These are phyloP conservation scores for Charanyca ferruginea DNA, from an alignment of 2,888 invertebrate species.

Conservation along the genomic window DNA sequence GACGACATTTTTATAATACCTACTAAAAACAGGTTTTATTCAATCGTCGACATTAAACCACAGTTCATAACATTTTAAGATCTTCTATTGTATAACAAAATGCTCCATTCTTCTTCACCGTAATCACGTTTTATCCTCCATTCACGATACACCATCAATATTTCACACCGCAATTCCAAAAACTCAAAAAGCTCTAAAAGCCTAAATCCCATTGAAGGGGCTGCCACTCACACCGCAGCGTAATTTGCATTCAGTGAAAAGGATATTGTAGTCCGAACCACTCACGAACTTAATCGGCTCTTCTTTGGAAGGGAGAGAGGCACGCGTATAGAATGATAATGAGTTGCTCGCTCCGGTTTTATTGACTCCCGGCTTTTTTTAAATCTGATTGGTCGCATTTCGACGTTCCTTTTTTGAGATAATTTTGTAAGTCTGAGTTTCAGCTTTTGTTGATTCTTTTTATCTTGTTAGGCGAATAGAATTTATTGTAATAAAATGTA, in stretches of 20 bases:
- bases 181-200: conserved; percentile 48
- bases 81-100: background rate
- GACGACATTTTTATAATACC: background rate
- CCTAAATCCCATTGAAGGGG: conserved; percentile 44
- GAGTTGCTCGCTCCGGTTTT: conserved; percentile 69
- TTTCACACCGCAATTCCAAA: conserved; percentile 30
- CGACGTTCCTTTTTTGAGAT: conserved; percentile 46
- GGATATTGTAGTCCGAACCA: conserved; percentile 69
- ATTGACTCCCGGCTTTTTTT: conserved; percentile 78
- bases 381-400: conserved; percentile 73
- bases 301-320: conserved; percentile 44
- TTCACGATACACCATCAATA: conserved; percentile 27
- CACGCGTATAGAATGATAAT: conserved; percentile 61
- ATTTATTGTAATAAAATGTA: conserved; percentile 41
- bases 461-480: conserved; percentile 46
- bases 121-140: conserved; percentile 2
- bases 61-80: background rate
- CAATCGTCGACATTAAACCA: background rate
- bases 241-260: conserved; percentile 68
- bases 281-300: conserved; percentile 74
- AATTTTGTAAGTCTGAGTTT: conserved; percentile 46
- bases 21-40: background rate
- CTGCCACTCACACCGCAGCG: conserved; percentile 61
- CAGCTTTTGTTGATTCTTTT: conserved; percentile 41
- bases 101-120: conserved; percentile 2